Evolutionary conservation across 2,113 vertebrate species (phyloP).

Genomic region (Recurvirostra avosetta): DNA sequence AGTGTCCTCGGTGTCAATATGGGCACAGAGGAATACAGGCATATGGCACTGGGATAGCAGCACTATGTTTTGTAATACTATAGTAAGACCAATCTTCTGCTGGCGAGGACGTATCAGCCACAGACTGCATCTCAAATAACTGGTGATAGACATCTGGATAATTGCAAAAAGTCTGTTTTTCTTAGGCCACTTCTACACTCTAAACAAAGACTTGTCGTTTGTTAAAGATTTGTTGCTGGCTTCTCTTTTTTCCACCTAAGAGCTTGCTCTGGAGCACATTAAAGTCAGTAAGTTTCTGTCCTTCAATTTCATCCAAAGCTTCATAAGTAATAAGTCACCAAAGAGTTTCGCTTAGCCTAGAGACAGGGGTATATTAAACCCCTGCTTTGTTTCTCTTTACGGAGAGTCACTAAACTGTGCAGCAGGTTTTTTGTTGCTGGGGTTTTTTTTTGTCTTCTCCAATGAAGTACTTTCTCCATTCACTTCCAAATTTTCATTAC

Average conservation of each 20-base stretch:
- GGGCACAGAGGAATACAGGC: background rate
- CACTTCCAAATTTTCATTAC: background rate
- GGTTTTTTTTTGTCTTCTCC: background rate
- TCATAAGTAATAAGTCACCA: background rate
- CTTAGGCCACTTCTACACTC: background rate
- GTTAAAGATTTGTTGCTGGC: background rate
- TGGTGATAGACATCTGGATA: background rate
- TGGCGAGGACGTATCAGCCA: background rate
- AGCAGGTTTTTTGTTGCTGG: background rate
- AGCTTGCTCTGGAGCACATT: background rate
- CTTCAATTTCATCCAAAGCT: background rate
- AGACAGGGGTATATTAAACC: background rate
- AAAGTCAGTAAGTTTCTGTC: background rate
- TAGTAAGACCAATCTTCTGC: background rate
- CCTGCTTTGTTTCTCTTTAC: background rate
- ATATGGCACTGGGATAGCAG: background rate
- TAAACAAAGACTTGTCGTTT: background rate
- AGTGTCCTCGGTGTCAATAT: background rate
- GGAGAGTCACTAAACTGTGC: background rate
- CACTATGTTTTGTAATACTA: background rate
- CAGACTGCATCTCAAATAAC: background rate
- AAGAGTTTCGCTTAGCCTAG: background rate
- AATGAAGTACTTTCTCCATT: background rate
- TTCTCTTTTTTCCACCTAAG: background rate
- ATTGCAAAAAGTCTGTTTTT: background rate